These are phyloP conservation scores for Scaptomyza cyrtandrae DNA, from an alignment of 2,888 invertebrate genomes.

Conservation along the genomic window DNA sequence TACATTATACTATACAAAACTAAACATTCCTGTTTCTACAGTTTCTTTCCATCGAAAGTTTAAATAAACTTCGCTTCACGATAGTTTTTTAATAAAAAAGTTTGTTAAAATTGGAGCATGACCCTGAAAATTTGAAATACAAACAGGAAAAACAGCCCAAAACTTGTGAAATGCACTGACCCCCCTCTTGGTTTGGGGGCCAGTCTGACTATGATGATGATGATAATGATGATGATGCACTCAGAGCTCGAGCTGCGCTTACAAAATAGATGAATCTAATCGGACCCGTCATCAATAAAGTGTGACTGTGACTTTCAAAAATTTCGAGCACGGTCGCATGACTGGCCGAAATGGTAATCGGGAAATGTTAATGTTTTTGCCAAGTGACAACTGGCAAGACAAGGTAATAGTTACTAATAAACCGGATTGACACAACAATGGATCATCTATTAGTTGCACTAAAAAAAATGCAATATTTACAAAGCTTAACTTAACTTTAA, in stretches of 20 bases:
- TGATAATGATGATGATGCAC: constrained; percentile 34
- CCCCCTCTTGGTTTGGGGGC: neutral
- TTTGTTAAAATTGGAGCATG: constrained; percentile 43
- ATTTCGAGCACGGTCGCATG: constrained; percentile 39
- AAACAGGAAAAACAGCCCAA: constrained; percentile 12
- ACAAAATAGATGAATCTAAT: constrained; percentile 44
- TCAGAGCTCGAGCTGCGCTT: constrained; percentile 33
- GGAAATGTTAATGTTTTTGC: constrained; percentile 57
- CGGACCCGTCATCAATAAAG: constrained; percentile 15
- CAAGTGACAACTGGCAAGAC: constrained; percentile 43
- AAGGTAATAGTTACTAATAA: constrained; percentile 46
- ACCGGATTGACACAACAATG: constrained; percentile 56
- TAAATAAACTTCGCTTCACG: neutral
- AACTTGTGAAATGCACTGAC: constrained; percentile 61
- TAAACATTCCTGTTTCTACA: constrained; percentile 5
- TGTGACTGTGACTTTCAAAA: constrained; percentile 54
- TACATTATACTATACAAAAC: neutral
- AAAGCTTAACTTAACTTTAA: neutral
- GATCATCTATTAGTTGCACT: constrained; percentile 53
- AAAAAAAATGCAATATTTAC: constrained; percentile 24
- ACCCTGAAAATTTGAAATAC: constrained; percentile 61
- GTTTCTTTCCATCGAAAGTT: neutral
- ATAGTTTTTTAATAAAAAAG: constrained; percentile 18
- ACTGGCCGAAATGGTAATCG: constrained; percentile 29
- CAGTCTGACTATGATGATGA: neutral